Conservation (phyloP, 92 coral and sea anemone genomes). For the Phenganax stokvisi region DNA sequence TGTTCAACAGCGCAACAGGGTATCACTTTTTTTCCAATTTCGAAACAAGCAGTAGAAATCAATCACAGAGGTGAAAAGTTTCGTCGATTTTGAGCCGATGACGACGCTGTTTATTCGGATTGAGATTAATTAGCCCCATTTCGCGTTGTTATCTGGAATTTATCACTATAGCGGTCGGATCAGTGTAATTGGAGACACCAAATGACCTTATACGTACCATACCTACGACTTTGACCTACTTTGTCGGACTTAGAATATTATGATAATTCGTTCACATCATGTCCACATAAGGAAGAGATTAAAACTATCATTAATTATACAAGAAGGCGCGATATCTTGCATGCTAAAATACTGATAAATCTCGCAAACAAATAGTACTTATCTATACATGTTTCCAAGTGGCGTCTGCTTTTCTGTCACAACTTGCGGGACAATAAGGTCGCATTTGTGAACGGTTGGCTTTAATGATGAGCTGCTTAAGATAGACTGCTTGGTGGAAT, state of each 20-base stretch:
- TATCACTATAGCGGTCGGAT: background rate
- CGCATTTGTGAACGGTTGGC: background rate
- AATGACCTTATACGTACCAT: constrained; percentile 27
- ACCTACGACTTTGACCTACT: too few relatives aligned
- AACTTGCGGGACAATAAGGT: background rate
- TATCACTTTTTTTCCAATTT: too few relatives aligned
- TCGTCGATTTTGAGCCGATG: background rate
- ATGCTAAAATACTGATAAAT: constrained; percentile 11
- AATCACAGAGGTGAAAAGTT: too few relatives aligned
- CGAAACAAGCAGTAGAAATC: too few relatives aligned
- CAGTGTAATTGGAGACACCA: constrained; percentile 12
- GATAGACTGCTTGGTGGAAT: constrained; percentile 4
- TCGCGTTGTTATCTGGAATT: constrained; percentile 8
- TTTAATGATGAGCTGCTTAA: constrained; percentile 14
- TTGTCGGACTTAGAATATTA: constrained; percentile 21
- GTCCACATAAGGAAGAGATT: constrained; percentile 39
- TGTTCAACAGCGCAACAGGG: too few relatives aligned
- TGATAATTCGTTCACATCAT: constrained; percentile 22
- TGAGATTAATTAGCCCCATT: background rate
- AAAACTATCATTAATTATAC: constrained; percentile 34
- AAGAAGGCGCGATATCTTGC: constrained; percentile 37
- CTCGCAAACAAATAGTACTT: background rate
- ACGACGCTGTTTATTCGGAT: constrained; percentile 1
- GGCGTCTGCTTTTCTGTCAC: constrained; percentile 2
- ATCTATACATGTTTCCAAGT: background rate